Evolutionary conservation across 2,113 vertebrate species (phyloP).

Genomic region (Nothocercus nigrocapillus): DNA sequence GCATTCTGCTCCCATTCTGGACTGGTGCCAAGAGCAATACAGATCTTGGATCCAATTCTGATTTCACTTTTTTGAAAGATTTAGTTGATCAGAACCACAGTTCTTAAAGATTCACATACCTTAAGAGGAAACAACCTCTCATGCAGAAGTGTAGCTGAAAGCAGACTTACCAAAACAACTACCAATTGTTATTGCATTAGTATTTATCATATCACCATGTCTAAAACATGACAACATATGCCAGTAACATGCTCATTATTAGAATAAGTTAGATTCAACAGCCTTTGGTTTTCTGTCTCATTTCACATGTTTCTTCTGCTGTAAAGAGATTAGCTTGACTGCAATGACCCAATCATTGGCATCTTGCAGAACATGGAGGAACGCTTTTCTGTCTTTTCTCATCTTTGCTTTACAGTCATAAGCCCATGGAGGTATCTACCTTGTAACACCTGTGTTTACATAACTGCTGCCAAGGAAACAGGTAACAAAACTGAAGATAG

Average conservation of each 20-base stretch:
- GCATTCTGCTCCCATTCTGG: rapidly evolving
- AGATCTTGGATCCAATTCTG: neutral
- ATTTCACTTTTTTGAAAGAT: neutral
- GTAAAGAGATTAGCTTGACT: neutral
- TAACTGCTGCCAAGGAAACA: neutral
- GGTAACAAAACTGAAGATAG: neutral
- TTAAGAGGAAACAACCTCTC: neutral
- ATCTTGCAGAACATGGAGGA: neutral
- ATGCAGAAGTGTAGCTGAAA: neutral
- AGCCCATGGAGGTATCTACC: neutral
- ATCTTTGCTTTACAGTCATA: neutral
- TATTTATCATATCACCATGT: neutral
- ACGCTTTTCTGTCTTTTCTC: rapidly evolving
- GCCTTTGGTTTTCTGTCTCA: neutral
- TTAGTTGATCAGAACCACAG: neutral
- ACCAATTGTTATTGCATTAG: neutral
- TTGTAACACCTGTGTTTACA: neutral
- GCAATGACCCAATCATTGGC: neutral
- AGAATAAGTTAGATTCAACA: neutral
- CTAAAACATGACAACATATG: rapidly evolving
- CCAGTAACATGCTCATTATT: rapidly evolving
- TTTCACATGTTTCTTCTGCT: neutral
- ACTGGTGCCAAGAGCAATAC: neutral
- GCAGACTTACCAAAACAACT: neutral
- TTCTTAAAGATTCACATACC: neutral